Percentiles rank a stretch among this genome's conserved stretches.
phyloP scores from a whole-genome alignment of 1,140 invertebrate genomes.

The Eriosoma lanigerum region DNA sequence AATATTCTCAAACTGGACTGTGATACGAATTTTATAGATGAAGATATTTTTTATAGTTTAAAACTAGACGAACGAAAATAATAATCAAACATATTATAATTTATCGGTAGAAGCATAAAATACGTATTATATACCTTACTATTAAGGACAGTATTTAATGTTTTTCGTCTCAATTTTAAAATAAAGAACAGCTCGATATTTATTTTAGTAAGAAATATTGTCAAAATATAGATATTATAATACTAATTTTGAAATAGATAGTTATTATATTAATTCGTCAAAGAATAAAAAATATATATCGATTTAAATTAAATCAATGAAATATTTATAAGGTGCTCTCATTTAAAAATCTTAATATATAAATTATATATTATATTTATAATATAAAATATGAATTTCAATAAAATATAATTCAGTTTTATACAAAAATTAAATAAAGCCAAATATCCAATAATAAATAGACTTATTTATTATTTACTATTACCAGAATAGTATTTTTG shows the following conservation, averaged over 20 bases:
- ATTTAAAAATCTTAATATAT: background rate
- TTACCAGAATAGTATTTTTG: background rate
- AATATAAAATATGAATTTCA: background rate
- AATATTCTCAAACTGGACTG: constrained; percentile 44
- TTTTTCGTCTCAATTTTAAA: background rate
- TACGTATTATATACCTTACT: background rate
- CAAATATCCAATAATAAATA: constrained; percentile 17
- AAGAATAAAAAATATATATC: background rate
- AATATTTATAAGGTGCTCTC: background rate
- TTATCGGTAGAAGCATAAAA: background rate
- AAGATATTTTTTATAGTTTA: constrained; percentile 8
- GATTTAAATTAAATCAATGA: constrained; percentile 26
- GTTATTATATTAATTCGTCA: background rate
- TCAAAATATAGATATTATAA: background rate
- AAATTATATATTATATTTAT: background rate
- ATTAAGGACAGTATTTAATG: background rate
- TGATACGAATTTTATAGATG: constrained; percentile 49
- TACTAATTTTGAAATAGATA: background rate
- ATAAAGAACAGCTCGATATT: background rate
- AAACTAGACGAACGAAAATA: constrained; percentile 18
- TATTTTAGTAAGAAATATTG: background rate
- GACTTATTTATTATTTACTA: background rate
- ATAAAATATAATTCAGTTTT: background rate
- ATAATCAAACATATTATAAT: constrained; percentile 29
- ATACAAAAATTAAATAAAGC: background rate